Evolutionary conservation across 2,888 invertebrate species (phyloP).

Genomic region (Phalera bucephala): DNA sequence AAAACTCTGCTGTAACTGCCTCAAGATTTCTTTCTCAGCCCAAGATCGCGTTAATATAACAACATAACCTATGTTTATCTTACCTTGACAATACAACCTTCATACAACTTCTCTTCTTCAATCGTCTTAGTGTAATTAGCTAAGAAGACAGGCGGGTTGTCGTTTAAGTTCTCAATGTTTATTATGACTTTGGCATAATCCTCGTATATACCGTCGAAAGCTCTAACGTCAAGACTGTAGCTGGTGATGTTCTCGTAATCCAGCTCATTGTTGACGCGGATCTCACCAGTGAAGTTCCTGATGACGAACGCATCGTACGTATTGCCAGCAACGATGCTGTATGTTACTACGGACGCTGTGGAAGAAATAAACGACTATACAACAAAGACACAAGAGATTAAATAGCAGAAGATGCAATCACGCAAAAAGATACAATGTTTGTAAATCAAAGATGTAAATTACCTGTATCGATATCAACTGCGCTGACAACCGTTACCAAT

Average conservation of each 20-base stretch:
- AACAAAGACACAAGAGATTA: too few species aligned
- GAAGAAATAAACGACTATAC: neutral
- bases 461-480: conserved; percentile 93
- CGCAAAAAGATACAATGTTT: too few species aligned
- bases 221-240: conserved; percentile 92
- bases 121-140: conserved; percentile 89
- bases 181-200: conserved; percentile 93
- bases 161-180: conserved; percentile 94
- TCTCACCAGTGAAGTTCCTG: conserved; percentile 92
- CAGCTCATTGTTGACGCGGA: conserved; percentile 88
- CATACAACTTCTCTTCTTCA: conserved; percentile 87
- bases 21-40: too few species aligned
- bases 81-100: conserved; percentile 87
- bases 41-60: too few species aligned
- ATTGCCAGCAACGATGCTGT: conserved; percentile 95
- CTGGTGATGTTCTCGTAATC: conserved; percentile 94
- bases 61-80: too few species aligned
- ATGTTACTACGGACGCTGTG: conserved; percentile 90
- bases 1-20: too few species aligned
- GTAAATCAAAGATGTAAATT: too few species aligned
- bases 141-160: conserved; percentile 94
- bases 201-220: conserved; percentile 92
- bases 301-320: conserved; percentile 93
- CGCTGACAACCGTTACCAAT: conserved; percentile 93
- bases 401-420: too few species aligned